These are phyloP conservation scores for Mastigias papua DNA, from an alignment of 30 jellyfish, hydroid and myxozoan species.

Conservation along the genomic window DNA sequence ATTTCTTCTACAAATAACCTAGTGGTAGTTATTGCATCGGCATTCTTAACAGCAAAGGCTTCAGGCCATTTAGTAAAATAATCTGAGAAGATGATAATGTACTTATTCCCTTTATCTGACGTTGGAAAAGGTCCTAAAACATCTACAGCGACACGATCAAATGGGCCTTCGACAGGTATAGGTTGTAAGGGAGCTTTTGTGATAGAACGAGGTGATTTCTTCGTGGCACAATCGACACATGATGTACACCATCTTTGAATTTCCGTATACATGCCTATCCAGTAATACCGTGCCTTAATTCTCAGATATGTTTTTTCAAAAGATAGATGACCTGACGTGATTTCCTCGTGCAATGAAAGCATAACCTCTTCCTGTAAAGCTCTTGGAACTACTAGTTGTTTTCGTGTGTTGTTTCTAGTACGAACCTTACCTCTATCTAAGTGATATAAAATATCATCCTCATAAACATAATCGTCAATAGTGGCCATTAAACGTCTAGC, in stretches of 20 bases:
- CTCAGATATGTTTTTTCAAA: conserved; percentile 35
- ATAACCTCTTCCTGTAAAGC: conserved; percentile 66
- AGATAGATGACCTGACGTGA: conserved; percentile 61
- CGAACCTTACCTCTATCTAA: conserved; percentile 39
- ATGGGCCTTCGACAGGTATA: conserved; percentile 71
- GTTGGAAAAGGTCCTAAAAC: conserved; percentile 81
- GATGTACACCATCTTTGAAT: conserved; percentile 60
- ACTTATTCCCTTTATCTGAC: conserved; percentile 46
- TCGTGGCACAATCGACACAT: conserved; percentile 67
- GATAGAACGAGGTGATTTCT: conserved; percentile 15
- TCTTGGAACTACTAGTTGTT: conserved; percentile 64
- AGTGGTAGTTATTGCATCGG: conserved; percentile 69
- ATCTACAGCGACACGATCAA: conserved; percentile 79
- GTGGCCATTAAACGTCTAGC: conserved; percentile 69
- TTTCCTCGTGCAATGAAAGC: conserved; percentile 59
- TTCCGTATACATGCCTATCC: conserved; percentile 69
- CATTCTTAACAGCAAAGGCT: conserved; percentile 65
- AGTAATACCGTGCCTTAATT: conserved; percentile 24
- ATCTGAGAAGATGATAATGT: background rate
- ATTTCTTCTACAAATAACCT: conserved; percentile 57
- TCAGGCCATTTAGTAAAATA: conserved; percentile 62
- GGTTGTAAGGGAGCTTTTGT: conserved; percentile 68
- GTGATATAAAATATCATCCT: conserved; percentile 64
- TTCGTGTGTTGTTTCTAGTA: conserved; percentile 11
- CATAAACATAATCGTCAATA: conserved; percentile 39